Conservation (phyloP, 2,113 vertebrate species). For the Nansenia antarctica region DNA sequence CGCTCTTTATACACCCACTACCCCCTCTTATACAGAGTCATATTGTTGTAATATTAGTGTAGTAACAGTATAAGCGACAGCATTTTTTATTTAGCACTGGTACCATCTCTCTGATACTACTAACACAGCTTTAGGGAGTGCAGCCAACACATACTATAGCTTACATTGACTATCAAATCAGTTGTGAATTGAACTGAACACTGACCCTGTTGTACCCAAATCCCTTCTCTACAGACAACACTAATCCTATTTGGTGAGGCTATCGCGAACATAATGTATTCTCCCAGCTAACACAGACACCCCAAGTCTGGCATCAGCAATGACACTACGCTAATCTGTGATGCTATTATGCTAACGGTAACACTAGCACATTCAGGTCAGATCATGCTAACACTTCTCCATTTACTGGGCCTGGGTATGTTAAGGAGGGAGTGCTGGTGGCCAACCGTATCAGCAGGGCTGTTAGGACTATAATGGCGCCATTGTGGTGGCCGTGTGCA, state of each 20-base stretch:
- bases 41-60: too few relatives aligned
- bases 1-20: not conserved
- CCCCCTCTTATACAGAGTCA: not conserved
- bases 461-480: conserved; percentile 72
- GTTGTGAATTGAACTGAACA: too few relatives aligned
- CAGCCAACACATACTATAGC: not conserved
- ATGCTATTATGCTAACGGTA: conserved; percentile 44
- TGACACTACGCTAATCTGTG: conserved; percentile 57
- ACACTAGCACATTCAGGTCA: conserved; percentile 59
- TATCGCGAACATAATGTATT: conserved; percentile 49
- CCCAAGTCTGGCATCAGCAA: conserved; percentile 60
- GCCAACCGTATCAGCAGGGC: conserved; percentile 30
- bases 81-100: not conserved
- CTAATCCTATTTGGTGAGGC: conserved; percentile 59
- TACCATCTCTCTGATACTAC: not conserved
- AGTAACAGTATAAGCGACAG: not conserved
- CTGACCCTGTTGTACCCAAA: not conserved
- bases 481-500: conserved; percentile 69
- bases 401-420: conserved; percentile 61
- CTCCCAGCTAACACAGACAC: not conserved
- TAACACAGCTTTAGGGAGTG: not conserved
- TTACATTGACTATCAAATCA: not conserved
- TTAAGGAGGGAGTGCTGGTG: conserved; percentile 54
- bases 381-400: conserved; percentile 59
- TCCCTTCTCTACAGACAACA: not conserved